Percentiles rank a stretch among this genome's conserved stretches.
phyloP scores from a whole-genome alignment of 2,888 invertebrate species.

The Willowsia nigromaculata region DNA sequence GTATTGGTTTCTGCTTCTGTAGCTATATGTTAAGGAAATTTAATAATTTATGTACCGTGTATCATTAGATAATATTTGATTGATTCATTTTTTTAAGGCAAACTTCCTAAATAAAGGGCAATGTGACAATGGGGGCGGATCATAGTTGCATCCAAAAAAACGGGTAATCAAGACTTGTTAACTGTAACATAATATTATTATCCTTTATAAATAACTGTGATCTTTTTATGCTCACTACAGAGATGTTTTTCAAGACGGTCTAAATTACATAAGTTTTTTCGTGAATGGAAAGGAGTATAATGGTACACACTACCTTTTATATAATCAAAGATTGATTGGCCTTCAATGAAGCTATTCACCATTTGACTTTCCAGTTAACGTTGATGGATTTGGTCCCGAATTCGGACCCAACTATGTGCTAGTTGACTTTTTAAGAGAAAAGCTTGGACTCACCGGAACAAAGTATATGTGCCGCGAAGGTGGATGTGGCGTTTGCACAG shows the following conservation, averaged over 20 bases:
- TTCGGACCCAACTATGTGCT: background rate
- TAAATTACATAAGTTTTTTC: conserved; percentile 25
- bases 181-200: background rate
- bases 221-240: background rate
- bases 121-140: background rate
- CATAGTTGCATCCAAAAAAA: background rate
- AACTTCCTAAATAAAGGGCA: background rate
- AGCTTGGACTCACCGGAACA: conserved; percentile 61
- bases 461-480: conserved; percentile 82
- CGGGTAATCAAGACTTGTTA: background rate
- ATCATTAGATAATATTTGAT: too few relatives aligned
- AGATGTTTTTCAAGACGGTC: background rate
- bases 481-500: conserved; percentile 83
- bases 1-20: too few relatives aligned
- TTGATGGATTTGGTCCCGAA: background rate
- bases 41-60: too few relatives aligned
- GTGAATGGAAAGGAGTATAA: conserved; percentile 26
- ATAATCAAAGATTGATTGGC: background rate
- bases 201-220: background rate
- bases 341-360: background rate
- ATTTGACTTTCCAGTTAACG: background rate
- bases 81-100: too few relatives aligned
- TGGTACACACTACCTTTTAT: background rate
- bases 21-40: too few relatives aligned
- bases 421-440: background rate